These are phyloP conservation scores for Cephus pulcher DNA, from an alignment of 2,888 invertebrate species.

Conservation along the genomic window DNA sequence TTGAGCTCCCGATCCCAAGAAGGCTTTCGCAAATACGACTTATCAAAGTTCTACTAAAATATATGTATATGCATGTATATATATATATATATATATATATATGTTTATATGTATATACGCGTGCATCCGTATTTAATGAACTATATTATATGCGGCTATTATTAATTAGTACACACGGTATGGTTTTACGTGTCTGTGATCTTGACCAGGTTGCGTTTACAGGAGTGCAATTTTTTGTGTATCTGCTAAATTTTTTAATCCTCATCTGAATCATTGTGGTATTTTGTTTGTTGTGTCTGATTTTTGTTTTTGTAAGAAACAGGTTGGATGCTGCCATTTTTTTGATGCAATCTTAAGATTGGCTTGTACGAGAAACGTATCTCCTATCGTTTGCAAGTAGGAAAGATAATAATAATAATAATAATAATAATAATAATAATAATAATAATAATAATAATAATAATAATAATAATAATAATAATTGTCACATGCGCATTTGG, in stretches of 20 bases:
- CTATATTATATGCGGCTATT: slow-evolving; percentile 60
- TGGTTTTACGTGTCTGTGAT: neutral
- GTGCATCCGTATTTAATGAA: slow-evolving; percentile 47
- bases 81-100: slow-evolving; percentile 17
- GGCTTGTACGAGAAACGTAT: too few species aligned
- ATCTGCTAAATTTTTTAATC: too few species aligned
- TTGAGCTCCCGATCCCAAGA: slow-evolving; percentile 23
- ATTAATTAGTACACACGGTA: slow-evolving; percentile 37
- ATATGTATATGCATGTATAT: slow-evolving; percentile 53
- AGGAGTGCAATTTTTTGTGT: too few species aligned
- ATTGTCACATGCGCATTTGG: too few species aligned
- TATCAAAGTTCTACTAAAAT: slow-evolving; percentile 63
- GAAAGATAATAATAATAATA: neutral
- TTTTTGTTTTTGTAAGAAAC: too few species aligned
- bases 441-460: slow-evolving; percentile 13
- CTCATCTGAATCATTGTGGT: too few species aligned
- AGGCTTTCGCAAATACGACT: slow-evolving; percentile 33
- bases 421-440: neutral
- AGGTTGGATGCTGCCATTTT: too few species aligned
- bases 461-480: slow-evolving; percentile 16
- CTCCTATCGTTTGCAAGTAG: too few species aligned
- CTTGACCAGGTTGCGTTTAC: too few species aligned
- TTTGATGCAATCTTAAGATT: too few species aligned
- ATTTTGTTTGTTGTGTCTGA: too few species aligned
- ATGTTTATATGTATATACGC: slow-evolving; percentile 30